Evolutionary conservation across 2,113 vertebrate genomes (phyloP).

Genomic region (Lepisosteus oculatus): DNA sequence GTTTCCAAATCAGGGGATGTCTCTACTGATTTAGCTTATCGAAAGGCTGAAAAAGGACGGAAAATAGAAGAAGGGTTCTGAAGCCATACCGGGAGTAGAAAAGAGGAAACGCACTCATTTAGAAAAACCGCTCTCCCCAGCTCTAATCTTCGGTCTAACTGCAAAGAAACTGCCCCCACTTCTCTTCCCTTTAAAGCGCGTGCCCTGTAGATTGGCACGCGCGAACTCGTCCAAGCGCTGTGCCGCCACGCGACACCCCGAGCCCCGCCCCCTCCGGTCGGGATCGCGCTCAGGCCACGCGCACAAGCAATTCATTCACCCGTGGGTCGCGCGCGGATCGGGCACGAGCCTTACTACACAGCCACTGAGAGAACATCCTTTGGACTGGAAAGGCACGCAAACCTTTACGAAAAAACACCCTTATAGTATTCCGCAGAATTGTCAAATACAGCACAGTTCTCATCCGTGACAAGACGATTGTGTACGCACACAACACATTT

Average conservation of each 20-base stretch:
- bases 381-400: constrained; percentile 15
- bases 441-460: not conserved
- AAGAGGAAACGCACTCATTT: constrained; percentile 11
- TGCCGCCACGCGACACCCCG: constrained; percentile 40
- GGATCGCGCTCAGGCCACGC: constrained; percentile 33
- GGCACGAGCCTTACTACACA: constrained; percentile 52
- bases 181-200: constrained; percentile 29
- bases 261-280: constrained; percentile 32
- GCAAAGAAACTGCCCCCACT: not conserved
- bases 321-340: constrained; percentile 42
- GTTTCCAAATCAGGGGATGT: too few relatives aligned
- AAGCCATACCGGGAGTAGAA: not conserved
- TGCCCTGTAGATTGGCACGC: constrained; percentile 27
- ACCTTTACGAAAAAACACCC: constrained; percentile 4
- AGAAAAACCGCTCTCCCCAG: not conserved
- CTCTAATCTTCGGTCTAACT: not conserved
- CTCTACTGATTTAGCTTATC: too few relatives aligned
- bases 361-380: constrained; percentile 18
- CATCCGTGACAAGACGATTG: not conserved
- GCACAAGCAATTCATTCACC: constrained; percentile 47
- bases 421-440: constrained; percentile 1
- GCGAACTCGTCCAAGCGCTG: constrained; percentile 28
- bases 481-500: not conserved
- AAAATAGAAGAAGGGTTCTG: too few relatives aligned
- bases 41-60: too few relatives aligned